Conservation (phyloP, 2,888 invertebrate genomes). For the Micoletzkya japonica region DNA sequence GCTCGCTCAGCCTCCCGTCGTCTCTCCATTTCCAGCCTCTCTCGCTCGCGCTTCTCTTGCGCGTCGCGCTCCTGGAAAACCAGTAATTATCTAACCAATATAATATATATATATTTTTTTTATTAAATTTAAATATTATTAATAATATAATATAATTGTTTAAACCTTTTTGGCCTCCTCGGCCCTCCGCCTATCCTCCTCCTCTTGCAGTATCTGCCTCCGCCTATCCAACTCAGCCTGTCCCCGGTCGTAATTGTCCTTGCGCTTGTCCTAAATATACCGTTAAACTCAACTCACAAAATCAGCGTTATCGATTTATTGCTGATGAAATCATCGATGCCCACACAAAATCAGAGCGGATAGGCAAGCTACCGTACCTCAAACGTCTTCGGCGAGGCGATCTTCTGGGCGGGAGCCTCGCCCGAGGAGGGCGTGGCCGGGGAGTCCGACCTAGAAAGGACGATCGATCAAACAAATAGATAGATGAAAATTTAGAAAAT, state of each 20-base stretch:
- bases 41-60: slow-evolving; percentile 75
- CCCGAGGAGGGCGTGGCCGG: slow-evolving; percentile 35
- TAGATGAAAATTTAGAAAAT: not conserved
- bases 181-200: slow-evolving; percentile 67
- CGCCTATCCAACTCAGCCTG: slow-evolving; percentile 93
- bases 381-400: slow-evolving; percentile 38
- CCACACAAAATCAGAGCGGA: too few relatives aligned
- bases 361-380: not conserved
- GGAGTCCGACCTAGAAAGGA: slow-evolving; percentile 35
- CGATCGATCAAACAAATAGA: not conserved
- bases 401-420: slow-evolving; percentile 57
- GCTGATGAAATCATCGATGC: not conserved
- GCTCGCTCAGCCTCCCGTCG: too few relatives aligned
- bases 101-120: too few relatives aligned
- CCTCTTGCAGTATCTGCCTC: slow-evolving; percentile 77
- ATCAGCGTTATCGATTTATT: not conserved
- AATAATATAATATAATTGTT: too few relatives aligned
- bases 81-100: too few relatives aligned
- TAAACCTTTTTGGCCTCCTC: slow-evolving; percentile 66
- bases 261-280: slow-evolving; percentile 84
- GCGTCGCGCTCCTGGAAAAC: slow-evolving; percentile 80
- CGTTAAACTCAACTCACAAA: not conserved
- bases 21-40: slow-evolving; percentile 76
- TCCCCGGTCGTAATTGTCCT: slow-evolving; percentile 96
- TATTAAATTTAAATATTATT: too few relatives aligned